A percentile compares a stretch with the other conserved stretches of the same genome.
These are phyloP conservation scores for Cataglyphis livida DNA, from an alignment of 2,888 invertebrate genomes.

Conservation along the genomic window DNA sequence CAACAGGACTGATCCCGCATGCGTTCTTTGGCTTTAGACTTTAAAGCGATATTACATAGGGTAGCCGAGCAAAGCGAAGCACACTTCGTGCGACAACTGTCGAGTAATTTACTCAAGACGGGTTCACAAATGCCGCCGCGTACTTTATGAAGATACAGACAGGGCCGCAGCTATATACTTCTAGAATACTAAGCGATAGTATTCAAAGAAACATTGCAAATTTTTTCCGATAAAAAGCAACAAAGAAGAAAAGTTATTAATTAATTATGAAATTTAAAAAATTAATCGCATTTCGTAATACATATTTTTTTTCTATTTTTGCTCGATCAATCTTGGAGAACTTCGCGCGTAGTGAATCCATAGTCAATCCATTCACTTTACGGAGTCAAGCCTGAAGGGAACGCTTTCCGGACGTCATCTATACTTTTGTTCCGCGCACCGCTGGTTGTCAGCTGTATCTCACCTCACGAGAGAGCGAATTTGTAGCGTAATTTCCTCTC, in stretches of 20 bases:
- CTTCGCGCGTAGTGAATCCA: neutral
- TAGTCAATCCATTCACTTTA: neutral
- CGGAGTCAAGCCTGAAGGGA: conserved; percentile 7
- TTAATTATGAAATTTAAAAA: neutral
- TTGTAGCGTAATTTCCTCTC: conserved; percentile 62
- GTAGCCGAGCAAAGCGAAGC: neutral
- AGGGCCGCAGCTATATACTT: conserved; percentile 17
- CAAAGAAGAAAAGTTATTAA: no score
- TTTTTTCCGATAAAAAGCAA: neutral
- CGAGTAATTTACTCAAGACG: conserved; percentile 42
- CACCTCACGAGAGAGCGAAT: conserved; percentile 65
- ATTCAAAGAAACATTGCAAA: neutral
- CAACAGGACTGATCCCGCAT: conserved; percentile 8
- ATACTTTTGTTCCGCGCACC: conserved; percentile 39
- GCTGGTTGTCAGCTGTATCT: conserved; percentile 41
- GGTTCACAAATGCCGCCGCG: conserved; percentile 5
- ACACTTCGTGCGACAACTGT: conserved; percentile 33
- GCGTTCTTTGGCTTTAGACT: conserved; percentile 32
- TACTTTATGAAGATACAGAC: conserved; percentile 26
- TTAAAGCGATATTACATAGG: conserved; percentile 25
- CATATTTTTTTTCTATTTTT: neutral
- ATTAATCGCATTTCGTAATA: neutral
- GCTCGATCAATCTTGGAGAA: neutral
- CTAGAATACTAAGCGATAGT: neutral
- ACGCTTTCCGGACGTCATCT: conserved; percentile 39